phyloP scores from a whole-genome alignment of 2,113 vertebrate species.

The Saccopteryx bilineata region DNA sequence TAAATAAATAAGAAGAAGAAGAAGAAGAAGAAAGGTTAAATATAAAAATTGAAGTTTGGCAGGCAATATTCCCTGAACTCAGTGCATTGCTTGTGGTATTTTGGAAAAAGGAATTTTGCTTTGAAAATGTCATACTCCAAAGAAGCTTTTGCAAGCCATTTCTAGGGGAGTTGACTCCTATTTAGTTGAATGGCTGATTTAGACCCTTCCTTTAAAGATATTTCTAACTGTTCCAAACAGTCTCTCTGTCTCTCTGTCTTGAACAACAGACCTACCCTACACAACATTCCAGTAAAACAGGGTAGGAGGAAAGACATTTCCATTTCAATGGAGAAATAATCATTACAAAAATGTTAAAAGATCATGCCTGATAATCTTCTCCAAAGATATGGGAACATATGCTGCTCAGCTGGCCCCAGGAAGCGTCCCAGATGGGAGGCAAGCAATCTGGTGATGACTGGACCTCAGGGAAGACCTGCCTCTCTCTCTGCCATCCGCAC shows the following conservation, averaged over 20 bases:
- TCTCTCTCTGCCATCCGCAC: rapidly evolving
- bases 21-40: conserved; percentile 80
- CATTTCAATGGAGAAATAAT: conserved; percentile 72
- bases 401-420: background rate
- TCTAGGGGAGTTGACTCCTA: conserved; percentile 80
- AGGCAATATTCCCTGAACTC: conserved; percentile 83
- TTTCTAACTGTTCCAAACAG: conserved; percentile 72
- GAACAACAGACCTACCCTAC: conserved; percentile 61
- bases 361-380: background rate
- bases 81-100: conserved; percentile 83
- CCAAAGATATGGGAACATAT: background rate
- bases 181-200: conserved; percentile 78
- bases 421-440: background rate
- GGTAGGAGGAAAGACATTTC: conserved; percentile 66
- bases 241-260: conserved; percentile 5
- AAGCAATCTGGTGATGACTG: background rate
- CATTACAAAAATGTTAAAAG: conserved; percentile 64
- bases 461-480: background rate
- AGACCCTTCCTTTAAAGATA: conserved; percentile 77
- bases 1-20: too few relatives aligned
- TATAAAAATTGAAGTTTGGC: conserved; percentile 81
- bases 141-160: conserved; percentile 80
- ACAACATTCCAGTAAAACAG: conserved; percentile 51
- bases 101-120: conserved; percentile 81
- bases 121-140: conserved; percentile 83